Conservation (phyloP, 2,797 vertebrate genomes). For the Sibirionetta formosa region DNA sequence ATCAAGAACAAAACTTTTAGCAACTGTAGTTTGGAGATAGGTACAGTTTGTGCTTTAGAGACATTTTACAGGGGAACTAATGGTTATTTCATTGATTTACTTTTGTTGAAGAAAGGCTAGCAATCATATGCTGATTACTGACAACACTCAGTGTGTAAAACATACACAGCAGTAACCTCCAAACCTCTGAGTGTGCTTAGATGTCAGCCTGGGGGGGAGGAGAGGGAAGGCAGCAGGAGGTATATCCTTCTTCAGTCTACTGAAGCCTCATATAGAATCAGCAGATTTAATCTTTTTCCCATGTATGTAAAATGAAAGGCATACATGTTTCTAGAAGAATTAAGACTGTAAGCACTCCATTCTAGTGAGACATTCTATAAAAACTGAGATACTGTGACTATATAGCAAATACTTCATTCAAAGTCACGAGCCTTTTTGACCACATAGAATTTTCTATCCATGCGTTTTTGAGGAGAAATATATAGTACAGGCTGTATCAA, state of each 20-base stretch:
- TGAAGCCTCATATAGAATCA: neutral
- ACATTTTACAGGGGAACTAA: neutral
- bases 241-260: neutral
- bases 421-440: neutral
- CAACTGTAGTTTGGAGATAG: neutral
- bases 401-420: neutral
- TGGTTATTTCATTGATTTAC: conserved; percentile 12
- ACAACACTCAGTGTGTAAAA: neutral
- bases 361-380: neutral
- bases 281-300: neutral
- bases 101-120: neutral
- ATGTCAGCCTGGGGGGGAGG: neutral
- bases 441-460: neutral
- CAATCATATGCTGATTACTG: neutral
- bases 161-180: neutral
- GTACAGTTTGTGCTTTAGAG: neutral
- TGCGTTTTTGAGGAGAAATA: neutral
- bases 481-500: neutral
- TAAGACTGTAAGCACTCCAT: neutral
- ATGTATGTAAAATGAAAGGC: neutral
- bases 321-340: neutral
- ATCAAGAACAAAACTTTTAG: neutral
- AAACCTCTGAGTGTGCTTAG: neutral
- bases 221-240: neutral
- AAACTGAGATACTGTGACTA: neutral